Conservation (phyloP, 1,140 invertebrate genomes). For the Rhizoglyphus robini region DNA sequence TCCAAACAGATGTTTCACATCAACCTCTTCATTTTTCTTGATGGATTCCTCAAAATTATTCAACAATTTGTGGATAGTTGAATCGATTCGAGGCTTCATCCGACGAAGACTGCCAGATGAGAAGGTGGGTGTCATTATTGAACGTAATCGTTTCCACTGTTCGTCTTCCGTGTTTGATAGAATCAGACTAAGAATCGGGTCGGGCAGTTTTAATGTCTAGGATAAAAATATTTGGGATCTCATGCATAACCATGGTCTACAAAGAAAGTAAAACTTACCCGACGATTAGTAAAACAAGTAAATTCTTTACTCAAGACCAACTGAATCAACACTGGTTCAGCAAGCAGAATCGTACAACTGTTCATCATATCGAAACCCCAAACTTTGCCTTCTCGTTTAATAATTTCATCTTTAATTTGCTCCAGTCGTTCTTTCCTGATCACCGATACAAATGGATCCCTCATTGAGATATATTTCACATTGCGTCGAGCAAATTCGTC, state of each 20-base stretch:
- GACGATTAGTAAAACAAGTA: slow-evolving; percentile 22
- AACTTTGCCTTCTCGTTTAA: slow-evolving; percentile 12
- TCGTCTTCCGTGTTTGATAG: not conserved
- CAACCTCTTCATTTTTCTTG: not conserved
- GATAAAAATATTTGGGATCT: not conserved
- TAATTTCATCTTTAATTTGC: not conserved
- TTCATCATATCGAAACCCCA: not conserved
- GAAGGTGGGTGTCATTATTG: not conserved
- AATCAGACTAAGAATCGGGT: not conserved
- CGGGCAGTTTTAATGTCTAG: no score
- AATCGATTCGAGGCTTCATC: not conserved
- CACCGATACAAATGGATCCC: no score
- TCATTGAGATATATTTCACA: no score
- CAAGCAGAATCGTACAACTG: slow-evolving; percentile 18
- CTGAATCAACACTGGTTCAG: slow-evolving; percentile 24
- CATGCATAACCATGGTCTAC: not conserved
- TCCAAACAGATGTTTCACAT: not conserved
- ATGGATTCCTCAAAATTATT: not conserved
- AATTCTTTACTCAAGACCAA: slow-evolving; percentile 25
- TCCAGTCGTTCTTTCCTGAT: not conserved
- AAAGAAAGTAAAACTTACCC: no score
- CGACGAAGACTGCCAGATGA: not conserved
- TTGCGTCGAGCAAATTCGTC: no score
- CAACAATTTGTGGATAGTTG: not conserved
- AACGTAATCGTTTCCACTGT: not conserved